Base-by-base conservation (phyloP, 2,113 vertebrate species). In the Anas platyrhynchos region DNA sequence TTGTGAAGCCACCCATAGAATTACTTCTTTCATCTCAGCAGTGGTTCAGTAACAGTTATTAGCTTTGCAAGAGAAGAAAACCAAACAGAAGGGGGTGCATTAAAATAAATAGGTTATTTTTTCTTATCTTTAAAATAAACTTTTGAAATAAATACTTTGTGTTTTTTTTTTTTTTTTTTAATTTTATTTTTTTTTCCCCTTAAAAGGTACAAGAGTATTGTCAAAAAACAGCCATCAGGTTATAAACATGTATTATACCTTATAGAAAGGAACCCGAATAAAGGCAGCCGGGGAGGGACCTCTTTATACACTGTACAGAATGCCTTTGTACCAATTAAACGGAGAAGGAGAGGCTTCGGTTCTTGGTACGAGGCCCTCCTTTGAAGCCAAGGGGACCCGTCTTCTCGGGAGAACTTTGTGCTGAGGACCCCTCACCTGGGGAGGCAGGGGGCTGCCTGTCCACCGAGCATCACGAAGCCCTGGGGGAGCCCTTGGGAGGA, bases 91-190 rank as follows among this genome's bases (percentile, higher is more conserved):
- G 84, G 93, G 93, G 91, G 89, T 96, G 91, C 94, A 94, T 74
- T 96, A 95, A 96, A 97, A 97, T 97, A 97, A 97, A 97, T 97
- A 97, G 85, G 86, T 44, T 91, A 34, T 65, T 86, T 44, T 86
- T 94, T 43, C 63, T 95, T 91, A 94, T 94, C 96, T 96, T 96
- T 96, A 97, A 97, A 97, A 97, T 97, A 97, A 97, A 96, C 68
- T 97, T 97, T 95, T 95, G 89, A 97, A 97, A 97, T 97, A 97
- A 97, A 97, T 97, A 97, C 83, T 95, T 96, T 95, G 34, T 34
- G 74, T 22, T 59, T 76, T 26, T 76, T 71, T 52, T 38, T 38
- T 38, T 38, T 52, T 58, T 27, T 26, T 79, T 61, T 36, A 23
- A 17, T 56, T 71, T 83, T 34, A 26, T 74, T 38, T 17, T 22